Evolutionary conservation across 2,797 vertebrate genomes (phyloP).

Genomic region (Rhadinocentrus ornatus): DNA sequence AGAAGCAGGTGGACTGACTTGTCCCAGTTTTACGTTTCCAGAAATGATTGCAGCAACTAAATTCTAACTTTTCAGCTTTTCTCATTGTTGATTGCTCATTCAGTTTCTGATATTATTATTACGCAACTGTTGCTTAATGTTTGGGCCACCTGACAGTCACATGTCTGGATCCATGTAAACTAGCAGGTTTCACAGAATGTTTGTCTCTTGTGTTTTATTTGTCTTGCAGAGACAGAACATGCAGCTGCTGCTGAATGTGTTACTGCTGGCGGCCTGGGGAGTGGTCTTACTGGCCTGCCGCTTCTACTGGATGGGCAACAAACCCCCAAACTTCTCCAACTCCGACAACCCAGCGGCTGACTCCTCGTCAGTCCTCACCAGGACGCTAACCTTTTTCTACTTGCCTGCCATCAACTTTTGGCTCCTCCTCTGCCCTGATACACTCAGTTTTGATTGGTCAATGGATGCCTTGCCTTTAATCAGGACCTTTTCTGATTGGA

Average conservation of each 20-base stretch:
- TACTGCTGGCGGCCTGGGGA: conserved; percentile 90
- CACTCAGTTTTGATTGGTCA: conserved; percentile 98
- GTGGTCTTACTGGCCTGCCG: conserved; percentile 88
- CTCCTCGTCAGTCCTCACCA: conserved; percentile 88
- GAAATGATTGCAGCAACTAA: background rate
- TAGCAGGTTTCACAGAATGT: background rate
- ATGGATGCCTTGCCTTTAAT: conserved; percentile 98
- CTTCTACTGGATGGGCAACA: conserved; percentile 99
- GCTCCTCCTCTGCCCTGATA: conserved; percentile 95
- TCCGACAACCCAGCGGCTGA: conserved; percentile 98
- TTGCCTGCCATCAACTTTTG: conserved; percentile 93
- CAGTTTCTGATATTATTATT: too few species aligned
- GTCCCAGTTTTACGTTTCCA: background rate
- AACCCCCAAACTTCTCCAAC: conserved; percentile 98
- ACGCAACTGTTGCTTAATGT: background rate
- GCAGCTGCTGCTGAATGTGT: conserved; percentile 88
- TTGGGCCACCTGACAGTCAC: background rate
- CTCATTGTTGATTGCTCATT: background rate
- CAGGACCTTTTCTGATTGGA: conserved; percentile 88
- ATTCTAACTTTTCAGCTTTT: background rate
- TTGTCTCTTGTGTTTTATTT: conserved; percentile 52
- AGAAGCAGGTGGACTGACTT: too few species aligned
- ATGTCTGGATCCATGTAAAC: conserved; percentile 20
- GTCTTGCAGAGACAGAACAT: conserved; percentile 89
- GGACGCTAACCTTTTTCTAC: conserved; percentile 92